Percentiles rank a stretch among this genome's conserved stretches.
phyloP scores from a whole-genome alignment of 2,888 invertebrate species.

The Drosophila flavopinicola region DNA sequence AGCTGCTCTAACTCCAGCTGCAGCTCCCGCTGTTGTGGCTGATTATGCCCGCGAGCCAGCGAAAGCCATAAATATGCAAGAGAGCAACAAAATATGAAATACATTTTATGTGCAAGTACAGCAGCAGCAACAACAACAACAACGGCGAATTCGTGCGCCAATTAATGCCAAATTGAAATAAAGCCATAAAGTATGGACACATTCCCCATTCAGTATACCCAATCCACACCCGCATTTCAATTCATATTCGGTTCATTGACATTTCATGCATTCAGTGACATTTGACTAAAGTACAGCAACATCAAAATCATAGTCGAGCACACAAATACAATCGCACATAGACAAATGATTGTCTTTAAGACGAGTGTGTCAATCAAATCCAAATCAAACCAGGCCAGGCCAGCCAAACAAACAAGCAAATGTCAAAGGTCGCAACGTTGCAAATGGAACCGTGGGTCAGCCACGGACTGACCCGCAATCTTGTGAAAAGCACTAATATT shows the following conservation, averaged over 20 bases:
- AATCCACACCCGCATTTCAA: conserved; percentile 19
- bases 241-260: conserved; percentile 52
- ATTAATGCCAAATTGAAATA: conserved; percentile 75
- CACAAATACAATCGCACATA: not conserved
- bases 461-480: conserved; percentile 33
- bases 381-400: conserved; percentile 8
- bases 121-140: conserved; percentile 34
- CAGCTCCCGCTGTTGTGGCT: conserved; percentile 31
- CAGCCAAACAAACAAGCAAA: conserved; percentile 24
- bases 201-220: conserved; percentile 8
- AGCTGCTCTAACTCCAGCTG: conserved; percentile 28
- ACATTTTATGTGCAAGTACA: conserved; percentile 28
- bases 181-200: conserved; percentile 52
- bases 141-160: conserved; percentile 58
- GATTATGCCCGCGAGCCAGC: conserved; percentile 55
- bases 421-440: conserved; percentile 57
- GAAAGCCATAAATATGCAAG: conserved; percentile 60
- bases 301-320: conserved; percentile 24
- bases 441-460: conserved; percentile 46
- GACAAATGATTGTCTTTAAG: conserved; percentile 3
- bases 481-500: conserved; percentile 2
- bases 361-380: conserved; percentile 48
- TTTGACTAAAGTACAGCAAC: conserved; percentile 26
- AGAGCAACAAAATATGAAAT: conserved; percentile 42
- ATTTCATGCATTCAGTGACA: conserved; percentile 53